These are phyloP conservation scores for Ovibos moschatus DNA, from an alignment of 2,113 vertebrate species.

Conservation along the genomic window DNA sequence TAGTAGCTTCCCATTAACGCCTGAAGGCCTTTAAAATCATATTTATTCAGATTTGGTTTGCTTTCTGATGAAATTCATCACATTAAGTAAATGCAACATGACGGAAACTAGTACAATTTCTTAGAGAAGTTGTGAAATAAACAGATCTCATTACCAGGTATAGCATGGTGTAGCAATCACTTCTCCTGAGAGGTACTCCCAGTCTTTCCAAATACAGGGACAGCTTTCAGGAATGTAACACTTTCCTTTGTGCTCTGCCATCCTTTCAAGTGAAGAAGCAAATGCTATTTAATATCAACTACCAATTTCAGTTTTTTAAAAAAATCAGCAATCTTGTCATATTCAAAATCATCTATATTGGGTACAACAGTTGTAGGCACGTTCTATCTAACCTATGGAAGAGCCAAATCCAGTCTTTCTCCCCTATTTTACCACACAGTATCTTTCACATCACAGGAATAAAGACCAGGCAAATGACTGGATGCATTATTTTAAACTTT, in stretches of 20 bases:
- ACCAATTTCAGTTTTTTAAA: background rate
- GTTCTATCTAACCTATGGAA: background rate
- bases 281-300: conserved; percentile 14
- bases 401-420: background rate
- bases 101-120: background rate
- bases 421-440: background rate
- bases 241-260: conserved; percentile 93
- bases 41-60: background rate
- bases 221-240: conserved; percentile 97
- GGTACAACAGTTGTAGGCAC: background rate
- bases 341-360: background rate
- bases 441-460: background rate
- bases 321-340: background rate
- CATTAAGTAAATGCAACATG: background rate
- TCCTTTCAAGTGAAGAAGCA: conserved; percentile 79
- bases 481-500: background rate
- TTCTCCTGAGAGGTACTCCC: conserved; percentile 96
- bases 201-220: conserved; percentile 95
- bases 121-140: background rate
- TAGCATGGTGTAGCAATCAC: conserved; percentile 94
- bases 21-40: background rate
- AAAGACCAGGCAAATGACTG: background rate
- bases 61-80: background rate
- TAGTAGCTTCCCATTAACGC: background rate
- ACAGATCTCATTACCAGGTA: conserved; percentile 85